Base-by-base conservation (phyloP, 1,140 invertebrate genomes). In the Rhizoglyphus robini region DNA sequence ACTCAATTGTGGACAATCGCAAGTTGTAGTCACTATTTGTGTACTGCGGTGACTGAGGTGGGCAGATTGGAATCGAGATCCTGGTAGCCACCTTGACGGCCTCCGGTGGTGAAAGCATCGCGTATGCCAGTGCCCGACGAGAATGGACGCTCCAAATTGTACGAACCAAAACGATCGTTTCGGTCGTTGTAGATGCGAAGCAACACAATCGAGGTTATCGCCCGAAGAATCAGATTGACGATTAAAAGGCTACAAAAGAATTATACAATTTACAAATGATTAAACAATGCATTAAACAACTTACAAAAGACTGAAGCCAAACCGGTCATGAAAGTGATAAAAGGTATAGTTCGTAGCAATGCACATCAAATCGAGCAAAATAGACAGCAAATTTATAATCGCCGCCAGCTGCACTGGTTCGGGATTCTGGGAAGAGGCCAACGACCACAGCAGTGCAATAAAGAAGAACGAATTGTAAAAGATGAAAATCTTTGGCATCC, bases 391-490 rank as follows among this genome's bases (percentile, higher is more conserved):
- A 68, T 78, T 77, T 68, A 79, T 74, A 27, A 76, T 71, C 1
- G 79, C 69, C 48, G 78, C 78, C 70, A 79, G 75, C 69, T 79
- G 76, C 5, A 80, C 34, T 32, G 79, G 77, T 69, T 80, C 79
- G 30, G 78, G 77, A 47, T 76, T 76, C 57, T 80, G 78, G 3
- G 70, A 71, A 69, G 70, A 73, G 65, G 79, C 76, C 60, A 79
- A 68, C 57, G 76, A 76, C 79, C 79, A 80, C 15, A 80, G 66
- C 41, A 80, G 47, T 54, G 74, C 73, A 11, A 76, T 15, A 57
- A 80, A 74, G 66, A 79, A 80, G 30, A 80, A 62, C 4, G 74
- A 58, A 69, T 80, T 80, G 71, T 80, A 80, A 65, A 79, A 73
- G 47, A 78, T 61, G 60, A 75, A 77, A 3, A 77, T 76, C 23